Conservation (phyloP, 2,888 invertebrate species). For the Antitype chi region DNA sequence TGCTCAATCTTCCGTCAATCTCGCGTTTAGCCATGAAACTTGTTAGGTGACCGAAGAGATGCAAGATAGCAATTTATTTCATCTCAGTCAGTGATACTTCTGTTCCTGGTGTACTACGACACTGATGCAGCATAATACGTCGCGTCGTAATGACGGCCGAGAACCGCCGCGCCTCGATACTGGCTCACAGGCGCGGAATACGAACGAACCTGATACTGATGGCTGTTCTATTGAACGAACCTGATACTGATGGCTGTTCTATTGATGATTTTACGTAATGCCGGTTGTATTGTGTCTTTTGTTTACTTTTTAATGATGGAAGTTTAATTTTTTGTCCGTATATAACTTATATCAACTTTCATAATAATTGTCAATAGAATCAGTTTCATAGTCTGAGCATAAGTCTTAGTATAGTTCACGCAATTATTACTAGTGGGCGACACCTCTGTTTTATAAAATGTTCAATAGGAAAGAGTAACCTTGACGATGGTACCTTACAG, state of each 20-base stretch:
- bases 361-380: background rate
- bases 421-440: background rate
- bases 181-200: background rate
- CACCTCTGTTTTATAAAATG: background rate
- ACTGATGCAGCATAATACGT: constrained; percentile 7
- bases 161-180: background rate
- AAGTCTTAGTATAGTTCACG: background rate
- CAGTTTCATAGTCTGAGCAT: background rate
- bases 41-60: no score
- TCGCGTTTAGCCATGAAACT: background rate
- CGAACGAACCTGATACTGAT: constrained; percentile 1
- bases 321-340: background rate
- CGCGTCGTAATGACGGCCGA: constrained; percentile 26
- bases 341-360: background rate
- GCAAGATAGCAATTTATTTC: background rate
- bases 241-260: constrained; percentile 1
- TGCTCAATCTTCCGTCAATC: background rate
- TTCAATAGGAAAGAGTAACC: background rate
- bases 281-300: background rate
- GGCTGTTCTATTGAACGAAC: constrained; percentile 12
- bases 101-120: background rate
- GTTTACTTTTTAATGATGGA: constrained; percentile 15
- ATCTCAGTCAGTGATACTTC: background rate
- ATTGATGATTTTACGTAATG: constrained; percentile 4
- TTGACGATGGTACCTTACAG: background rate